Conservation (phyloP, 2,797 vertebrate species). For the Polyboroides typus region DNA sequence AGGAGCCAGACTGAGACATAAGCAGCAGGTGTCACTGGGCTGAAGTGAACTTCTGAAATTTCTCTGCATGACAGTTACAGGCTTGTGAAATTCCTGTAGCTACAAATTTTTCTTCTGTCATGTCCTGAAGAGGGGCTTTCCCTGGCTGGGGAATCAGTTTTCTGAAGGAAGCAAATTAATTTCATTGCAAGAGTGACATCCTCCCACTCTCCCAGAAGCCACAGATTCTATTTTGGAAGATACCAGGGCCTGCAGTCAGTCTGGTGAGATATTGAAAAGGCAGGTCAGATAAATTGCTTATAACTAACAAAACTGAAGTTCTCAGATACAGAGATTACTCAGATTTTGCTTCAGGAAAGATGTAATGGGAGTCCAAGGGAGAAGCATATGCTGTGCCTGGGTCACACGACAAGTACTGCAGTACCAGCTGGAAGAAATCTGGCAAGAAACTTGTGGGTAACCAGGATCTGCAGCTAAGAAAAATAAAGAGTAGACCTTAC, state of each 20-base stretch:
- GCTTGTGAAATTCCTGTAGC: not conserved
- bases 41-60: not conserved
- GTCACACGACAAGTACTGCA: not conserved
- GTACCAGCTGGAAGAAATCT: conserved; percentile 3
- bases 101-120: not conserved
- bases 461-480: not conserved
- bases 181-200: not conserved
- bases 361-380: not conserved
- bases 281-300: not conserved
- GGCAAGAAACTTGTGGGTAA: not conserved
- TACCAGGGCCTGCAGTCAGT: not conserved
- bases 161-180: not conserved
- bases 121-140: not conserved
- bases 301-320: not conserved
- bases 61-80: not conserved
- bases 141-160: not conserved
- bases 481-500: not conserved
- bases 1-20: not conserved
- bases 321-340: not conserved
- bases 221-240: not conserved
- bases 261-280: not conserved
- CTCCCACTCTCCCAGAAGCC: not conserved
- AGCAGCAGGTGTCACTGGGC: not conserved
- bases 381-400: not conserved
- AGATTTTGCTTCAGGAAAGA: not conserved